These are phyloP conservation scores for Melieria omissa DNA, from an alignment of 2,888 invertebrate genomes.

Conservation along the genomic window DNA sequence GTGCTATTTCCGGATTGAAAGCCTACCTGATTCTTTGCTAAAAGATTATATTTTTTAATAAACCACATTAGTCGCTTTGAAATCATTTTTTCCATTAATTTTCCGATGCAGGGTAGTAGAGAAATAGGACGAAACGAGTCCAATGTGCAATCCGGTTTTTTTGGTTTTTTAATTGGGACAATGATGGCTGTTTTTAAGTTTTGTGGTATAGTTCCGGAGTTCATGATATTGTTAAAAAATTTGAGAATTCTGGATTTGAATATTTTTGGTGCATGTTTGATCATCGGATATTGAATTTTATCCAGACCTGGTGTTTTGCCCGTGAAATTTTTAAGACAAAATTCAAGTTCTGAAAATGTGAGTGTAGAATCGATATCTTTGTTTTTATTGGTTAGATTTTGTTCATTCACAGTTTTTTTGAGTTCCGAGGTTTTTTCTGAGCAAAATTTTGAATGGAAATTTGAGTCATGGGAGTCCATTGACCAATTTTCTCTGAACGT, in stretches of 20 bases:
- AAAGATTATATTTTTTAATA: neutral
- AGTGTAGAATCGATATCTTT: too few species aligned
- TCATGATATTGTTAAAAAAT: neutral
- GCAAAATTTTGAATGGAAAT: too few species aligned
- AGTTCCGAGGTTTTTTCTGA: too few species aligned
- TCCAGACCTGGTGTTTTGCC: neutral
- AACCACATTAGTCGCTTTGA: neutral
- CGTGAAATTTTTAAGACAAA: neutral
- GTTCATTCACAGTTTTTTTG: too few species aligned
- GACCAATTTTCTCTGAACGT: too few species aligned
- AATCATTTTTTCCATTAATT: neutral
- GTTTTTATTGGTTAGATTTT: too few species aligned
- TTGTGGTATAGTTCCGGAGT: slow-evolving; percentile 1
- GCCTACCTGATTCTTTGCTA: slow-evolving; percentile 12
- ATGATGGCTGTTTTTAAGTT: slow-evolving; percentile 1
- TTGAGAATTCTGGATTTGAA: neutral
- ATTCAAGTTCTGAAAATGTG: too few species aligned
- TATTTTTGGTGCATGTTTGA: neutral
- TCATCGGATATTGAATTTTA: neutral
- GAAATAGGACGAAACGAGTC: neutral
- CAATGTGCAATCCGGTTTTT: neutral
- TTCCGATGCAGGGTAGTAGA: neutral
- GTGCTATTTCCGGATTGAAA: slow-evolving; percentile 6
- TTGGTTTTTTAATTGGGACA: slow-evolving; percentile 1
- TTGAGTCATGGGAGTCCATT: too few species aligned